These are phyloP conservation scores for Dryococelus australis DNA, from an alignment of 2,888 invertebrate species.

Conservation along the genomic window DNA sequence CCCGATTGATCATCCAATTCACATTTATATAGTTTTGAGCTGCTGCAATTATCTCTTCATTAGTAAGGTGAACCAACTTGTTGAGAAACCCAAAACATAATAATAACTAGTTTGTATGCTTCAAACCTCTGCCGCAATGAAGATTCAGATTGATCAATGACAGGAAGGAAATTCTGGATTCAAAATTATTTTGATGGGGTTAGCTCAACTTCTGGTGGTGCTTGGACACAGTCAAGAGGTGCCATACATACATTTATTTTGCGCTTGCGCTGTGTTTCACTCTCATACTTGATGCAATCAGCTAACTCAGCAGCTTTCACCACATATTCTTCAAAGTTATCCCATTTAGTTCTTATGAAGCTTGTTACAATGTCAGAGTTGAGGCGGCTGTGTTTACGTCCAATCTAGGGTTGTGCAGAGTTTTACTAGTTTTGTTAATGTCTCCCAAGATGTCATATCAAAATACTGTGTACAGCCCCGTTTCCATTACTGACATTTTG, in stretches of 20 bases:
- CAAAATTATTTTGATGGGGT: background rate
- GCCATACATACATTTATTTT: background rate
- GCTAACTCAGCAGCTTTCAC: constrained; percentile 1
- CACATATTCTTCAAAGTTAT: background rate
- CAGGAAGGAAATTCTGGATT: background rate
- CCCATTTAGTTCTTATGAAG: background rate
- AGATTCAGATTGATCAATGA: background rate
- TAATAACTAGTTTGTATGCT: background rate
- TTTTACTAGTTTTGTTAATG: background rate
- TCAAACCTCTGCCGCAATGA: background rate
- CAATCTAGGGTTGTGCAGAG: background rate
- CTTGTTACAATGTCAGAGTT: background rate
- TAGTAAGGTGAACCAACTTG: background rate
- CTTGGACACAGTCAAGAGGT: background rate
- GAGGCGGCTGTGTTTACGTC: background rate
- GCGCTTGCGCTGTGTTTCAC: background rate
- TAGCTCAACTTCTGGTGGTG: background rate
- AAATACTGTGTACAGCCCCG: background rate
- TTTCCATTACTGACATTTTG: background rate
- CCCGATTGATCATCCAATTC: background rate
- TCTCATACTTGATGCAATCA: background rate
- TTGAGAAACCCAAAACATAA: background rate
- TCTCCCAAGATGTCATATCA: background rate
- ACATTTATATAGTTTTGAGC: background rate
- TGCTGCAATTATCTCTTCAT: background rate